Conservation (phyloP, 2,113 vertebrate genomes). For the Noctilio leporinus region DNA sequence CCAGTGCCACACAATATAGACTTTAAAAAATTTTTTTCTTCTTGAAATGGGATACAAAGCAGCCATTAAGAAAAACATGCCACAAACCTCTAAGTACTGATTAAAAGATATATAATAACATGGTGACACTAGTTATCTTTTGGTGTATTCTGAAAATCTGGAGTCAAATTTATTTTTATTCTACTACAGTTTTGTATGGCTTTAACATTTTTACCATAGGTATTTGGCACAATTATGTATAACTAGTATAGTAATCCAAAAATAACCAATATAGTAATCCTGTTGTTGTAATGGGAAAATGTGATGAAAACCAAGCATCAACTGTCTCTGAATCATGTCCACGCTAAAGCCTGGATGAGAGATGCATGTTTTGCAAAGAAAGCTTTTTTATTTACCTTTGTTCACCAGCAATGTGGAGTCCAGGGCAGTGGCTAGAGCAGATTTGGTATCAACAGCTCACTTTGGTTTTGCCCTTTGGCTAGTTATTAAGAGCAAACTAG, state of each 20-base stretch:
- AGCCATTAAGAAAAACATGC: not conserved
- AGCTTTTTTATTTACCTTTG: not conserved
- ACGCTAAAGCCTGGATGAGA: not conserved
- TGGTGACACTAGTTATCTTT: not conserved
- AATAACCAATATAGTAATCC: not conserved
- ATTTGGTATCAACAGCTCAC: not conserved
- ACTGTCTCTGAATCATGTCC: not conserved
- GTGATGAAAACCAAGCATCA: not conserved
- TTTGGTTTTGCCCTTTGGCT: not conserved
- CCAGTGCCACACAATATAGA: not conserved
- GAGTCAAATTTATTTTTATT: not conserved
- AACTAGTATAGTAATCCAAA: not conserved
- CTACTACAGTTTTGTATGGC: not conserved
- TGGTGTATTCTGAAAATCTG: not conserved
- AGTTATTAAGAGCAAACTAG: not conserved
- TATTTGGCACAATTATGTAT: not conserved
- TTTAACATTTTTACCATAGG: not conserved
- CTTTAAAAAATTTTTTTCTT: not conserved
- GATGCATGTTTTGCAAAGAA: not conserved
- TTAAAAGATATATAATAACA: not conserved
- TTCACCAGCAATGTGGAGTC: not conserved
- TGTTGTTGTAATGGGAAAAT: not conserved
- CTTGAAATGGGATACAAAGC: not conserved
- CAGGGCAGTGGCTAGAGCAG: not conserved
- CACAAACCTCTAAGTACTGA: not conserved